Percentiles rank a stretch among this genome's conserved stretches.
Conservation (phyloP, 2,797 vertebrate species). For the Choloepus didactylus region DNA sequence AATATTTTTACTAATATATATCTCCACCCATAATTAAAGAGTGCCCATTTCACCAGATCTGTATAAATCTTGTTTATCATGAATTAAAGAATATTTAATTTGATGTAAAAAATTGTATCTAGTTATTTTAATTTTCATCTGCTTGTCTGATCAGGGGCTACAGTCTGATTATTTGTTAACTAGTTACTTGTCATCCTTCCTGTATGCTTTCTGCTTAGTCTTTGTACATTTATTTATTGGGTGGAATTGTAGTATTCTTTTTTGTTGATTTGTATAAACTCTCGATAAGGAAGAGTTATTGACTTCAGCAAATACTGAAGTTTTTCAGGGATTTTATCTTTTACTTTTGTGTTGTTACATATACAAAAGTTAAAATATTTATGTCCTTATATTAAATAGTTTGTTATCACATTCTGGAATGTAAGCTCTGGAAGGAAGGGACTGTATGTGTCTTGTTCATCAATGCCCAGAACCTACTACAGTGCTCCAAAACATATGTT, state of each 20-base stretch:
- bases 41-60: background rate
- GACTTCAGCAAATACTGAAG: background rate
- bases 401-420: background rate
- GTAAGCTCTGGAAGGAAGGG: background rate
- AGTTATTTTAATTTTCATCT: slow-evolving; percentile 23
- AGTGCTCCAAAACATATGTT: background rate
- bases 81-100: background rate
- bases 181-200: background rate
- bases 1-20: background rate
- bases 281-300: background rate
- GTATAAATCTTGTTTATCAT: background rate
- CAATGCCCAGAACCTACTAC: background rate
- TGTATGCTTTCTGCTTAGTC: background rate
- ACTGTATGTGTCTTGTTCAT: background rate
- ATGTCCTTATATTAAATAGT: background rate
- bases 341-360: slow-evolving; percentile 31
- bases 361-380: slow-evolving; percentile 5
- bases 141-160: background rate
- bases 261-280: background rate
- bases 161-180: background rate
- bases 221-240: background rate
- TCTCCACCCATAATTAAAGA: background rate
- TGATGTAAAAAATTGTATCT: background rate
- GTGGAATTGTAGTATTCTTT: background rate
- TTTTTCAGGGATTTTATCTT: slow-evolving; percentile 18